Evolutionary conservation across 2,888 invertebrate genomes (phyloP).

Genomic region (Apantesis nais): DNA sequence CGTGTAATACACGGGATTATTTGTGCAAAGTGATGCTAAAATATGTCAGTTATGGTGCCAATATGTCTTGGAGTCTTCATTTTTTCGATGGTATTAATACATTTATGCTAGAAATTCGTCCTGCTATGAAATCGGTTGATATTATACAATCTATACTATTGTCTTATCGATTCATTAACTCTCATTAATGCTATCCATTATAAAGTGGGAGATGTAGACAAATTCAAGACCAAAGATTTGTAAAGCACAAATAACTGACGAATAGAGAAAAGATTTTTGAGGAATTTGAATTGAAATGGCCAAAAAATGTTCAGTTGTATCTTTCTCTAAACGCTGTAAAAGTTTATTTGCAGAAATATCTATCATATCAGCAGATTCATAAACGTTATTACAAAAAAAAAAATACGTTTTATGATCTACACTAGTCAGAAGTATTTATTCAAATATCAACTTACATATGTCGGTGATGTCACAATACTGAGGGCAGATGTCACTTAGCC

Average conservation of each 20-base stretch:
- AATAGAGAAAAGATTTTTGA: slow-evolving; percentile 17
- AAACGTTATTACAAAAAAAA: slow-evolving; percentile 23
- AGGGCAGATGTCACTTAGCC: slow-evolving; percentile 29
- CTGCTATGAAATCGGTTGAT: slow-evolving; percentile 26
- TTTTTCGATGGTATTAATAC: slow-evolving; percentile 26
- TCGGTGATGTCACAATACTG: slow-evolving; percentile 29
- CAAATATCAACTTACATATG: slow-evolving; percentile 38
- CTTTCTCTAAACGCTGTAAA: slow-evolving; percentile 18
- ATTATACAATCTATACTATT: slow-evolving; percentile 12
- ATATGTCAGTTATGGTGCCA: slow-evolving; percentile 45
- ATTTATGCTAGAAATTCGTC: slow-evolving; percentile 24
- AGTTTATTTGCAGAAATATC: slow-evolving; percentile 21
- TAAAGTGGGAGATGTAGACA: slow-evolving; percentile 14
- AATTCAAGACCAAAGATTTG: slow-evolving; percentile 22
- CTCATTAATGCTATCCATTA: slow-evolving; percentile 1
- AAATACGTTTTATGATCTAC: slow-evolving; percentile 35
- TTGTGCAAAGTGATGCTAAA: slow-evolving; percentile 29
- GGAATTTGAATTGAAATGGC: slow-evolving; percentile 22
- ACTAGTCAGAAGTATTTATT: slow-evolving; percentile 48
- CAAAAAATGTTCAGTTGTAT: slow-evolving; percentile 21
- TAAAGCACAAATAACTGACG: slow-evolving; percentile 42
- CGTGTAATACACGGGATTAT: slow-evolving; percentile 34
- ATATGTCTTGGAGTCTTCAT: slow-evolving; percentile 39
- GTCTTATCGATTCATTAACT: slow-evolving; percentile 4
- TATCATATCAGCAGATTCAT: slow-evolving; percentile 16